Base-by-base conservation (phyloP, 2,113 vertebrate species). In the Bujurquina vittata region DNA sequence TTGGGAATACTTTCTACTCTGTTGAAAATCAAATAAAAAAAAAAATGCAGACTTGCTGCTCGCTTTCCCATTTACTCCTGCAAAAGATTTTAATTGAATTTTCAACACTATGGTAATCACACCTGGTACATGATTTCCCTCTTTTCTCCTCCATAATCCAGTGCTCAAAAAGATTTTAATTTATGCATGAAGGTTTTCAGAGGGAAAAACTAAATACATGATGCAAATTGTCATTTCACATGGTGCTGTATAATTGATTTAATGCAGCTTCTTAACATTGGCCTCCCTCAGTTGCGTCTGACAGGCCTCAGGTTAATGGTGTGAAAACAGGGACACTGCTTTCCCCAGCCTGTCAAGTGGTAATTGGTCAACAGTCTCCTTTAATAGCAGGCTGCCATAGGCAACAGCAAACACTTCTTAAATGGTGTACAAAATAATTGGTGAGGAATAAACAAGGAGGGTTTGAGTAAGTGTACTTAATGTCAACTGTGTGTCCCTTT, bases 341-440 rank as follows among this genome's bases (percentile, higher is more conserved):
- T 93, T 90, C 75, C 89, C 84, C 84, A 87, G 92, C 90, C 91
- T 95, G 94, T 95, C 93, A 95, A 91, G 75, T 86, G 79, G 89
- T 95, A 96, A 96, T 96, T 95, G 92, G 92, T 90, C 87, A 89
- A 87, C 79, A 84, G 85, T 89, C 90, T 92, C 72, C 79, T 89
- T 91, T 94, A 95, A 95, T 93, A 93, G 87, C 88, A 89, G 76
- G 84, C 90, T 93, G 92, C 90, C 92, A 93, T 80, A 74, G 88
- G 89, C 67, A 90, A 91, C 83, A 87, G 75, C 80, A 89, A 89
- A 88, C 78, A 89, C 78, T 72, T 91, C 81, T 89, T 91, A 93
- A 94, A 92, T 77, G 87, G 84, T 94, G 84, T 91, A 88, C 88
- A 87, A 88, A 94, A 90, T 92, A 94, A 95, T 94, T 93, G 92